A percentile compares a stretch with the other conserved stretches of the same genome.
Conservation (phyloP, 2,888 invertebrate genomes). For the Lamellibrachia satsuma region DNA sequence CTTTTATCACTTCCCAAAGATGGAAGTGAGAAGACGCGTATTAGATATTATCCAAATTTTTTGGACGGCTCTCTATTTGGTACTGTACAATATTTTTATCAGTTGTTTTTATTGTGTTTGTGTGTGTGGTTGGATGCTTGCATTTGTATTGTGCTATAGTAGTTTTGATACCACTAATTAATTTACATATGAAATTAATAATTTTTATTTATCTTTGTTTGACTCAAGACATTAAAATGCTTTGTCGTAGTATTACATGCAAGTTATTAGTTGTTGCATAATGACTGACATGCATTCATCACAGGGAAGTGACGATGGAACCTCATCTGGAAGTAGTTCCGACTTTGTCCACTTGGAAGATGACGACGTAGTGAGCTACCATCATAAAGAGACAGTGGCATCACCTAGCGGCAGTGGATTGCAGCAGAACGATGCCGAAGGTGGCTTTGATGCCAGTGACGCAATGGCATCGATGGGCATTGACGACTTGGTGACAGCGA, state of each 20-base stretch:
- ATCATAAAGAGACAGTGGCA: neutral
- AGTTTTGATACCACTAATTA: too few relatives aligned
- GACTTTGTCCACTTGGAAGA: slow-evolving; percentile 11
- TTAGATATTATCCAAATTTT: too few relatives aligned
- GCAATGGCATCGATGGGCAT: neutral
- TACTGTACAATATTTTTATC: too few relatives aligned
- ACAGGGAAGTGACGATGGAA: neutral
- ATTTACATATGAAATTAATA: too few relatives aligned
- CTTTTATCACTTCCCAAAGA: too few relatives aligned
- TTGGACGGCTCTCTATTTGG: too few relatives aligned
- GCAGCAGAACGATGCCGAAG: neutral
- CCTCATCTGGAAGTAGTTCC: neutral
- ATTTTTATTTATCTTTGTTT: too few relatives aligned
- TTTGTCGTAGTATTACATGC: neutral
- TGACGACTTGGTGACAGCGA: neutral
- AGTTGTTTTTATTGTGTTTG: too few relatives aligned
- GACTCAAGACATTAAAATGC: too few relatives aligned
- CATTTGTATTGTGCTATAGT: too few relatives aligned
- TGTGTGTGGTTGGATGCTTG: too few relatives aligned
- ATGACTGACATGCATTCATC: neutral
- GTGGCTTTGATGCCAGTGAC: neutral
- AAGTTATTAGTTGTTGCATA: neutral
- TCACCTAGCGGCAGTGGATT: neutral
- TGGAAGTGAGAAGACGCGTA: too few relatives aligned
- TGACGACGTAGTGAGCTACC: neutral